These are phyloP conservation scores for Sarcophaga carnaria DNA, from an alignment of 2,888 invertebrate genomes.

Conservation along the genomic window DNA sequence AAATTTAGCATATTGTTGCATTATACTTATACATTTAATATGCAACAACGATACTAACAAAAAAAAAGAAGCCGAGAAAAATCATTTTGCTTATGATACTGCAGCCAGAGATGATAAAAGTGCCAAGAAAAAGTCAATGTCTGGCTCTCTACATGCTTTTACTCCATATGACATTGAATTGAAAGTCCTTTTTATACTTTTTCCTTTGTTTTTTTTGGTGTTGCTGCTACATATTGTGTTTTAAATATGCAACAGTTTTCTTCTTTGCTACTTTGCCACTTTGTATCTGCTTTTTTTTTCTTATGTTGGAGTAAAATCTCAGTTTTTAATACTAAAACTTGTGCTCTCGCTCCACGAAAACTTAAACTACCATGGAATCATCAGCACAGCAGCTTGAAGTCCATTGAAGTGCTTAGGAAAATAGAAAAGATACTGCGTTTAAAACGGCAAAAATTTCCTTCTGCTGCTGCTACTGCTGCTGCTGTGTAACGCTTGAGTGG, in stretches of 20 bases:
- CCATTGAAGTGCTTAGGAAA: constrained; percentile 26
- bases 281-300: constrained; percentile 12
- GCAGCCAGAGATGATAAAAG: constrained; percentile 34
- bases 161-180: constrained; percentile 69
- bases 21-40: constrained; percentile 63
- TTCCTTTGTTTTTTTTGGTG: not conserved
- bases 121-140: not conserved
- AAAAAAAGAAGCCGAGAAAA: not conserved
- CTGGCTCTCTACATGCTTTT: constrained; percentile 50
- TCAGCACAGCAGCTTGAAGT: not conserved
- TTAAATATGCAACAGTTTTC: constrained; percentile 67
- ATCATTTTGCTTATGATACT: constrained; percentile 22
- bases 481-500: constrained; percentile 66
- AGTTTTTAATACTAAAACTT: constrained; percentile 50
- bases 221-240: constrained; percentile 19
- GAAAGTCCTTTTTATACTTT: constrained; percentile 55
- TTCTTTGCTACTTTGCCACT: constrained; percentile 29
- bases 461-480: constrained; percentile 15
- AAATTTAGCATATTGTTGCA: constrained; percentile 72
- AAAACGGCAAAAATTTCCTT: constrained; percentile 5
- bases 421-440: constrained; percentile 2
- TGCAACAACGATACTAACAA: constrained; percentile 39
- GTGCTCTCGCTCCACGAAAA: not conserved
- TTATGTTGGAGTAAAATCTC: constrained; percentile 35
- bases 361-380: not conserved